A percentile compares a stretch with the other conserved stretches of the same genome.
These are phyloP conservation scores for Metridium senile DNA, from an alignment of 92 coral and sea anemone genomes.

Conservation along the genomic window DNA sequence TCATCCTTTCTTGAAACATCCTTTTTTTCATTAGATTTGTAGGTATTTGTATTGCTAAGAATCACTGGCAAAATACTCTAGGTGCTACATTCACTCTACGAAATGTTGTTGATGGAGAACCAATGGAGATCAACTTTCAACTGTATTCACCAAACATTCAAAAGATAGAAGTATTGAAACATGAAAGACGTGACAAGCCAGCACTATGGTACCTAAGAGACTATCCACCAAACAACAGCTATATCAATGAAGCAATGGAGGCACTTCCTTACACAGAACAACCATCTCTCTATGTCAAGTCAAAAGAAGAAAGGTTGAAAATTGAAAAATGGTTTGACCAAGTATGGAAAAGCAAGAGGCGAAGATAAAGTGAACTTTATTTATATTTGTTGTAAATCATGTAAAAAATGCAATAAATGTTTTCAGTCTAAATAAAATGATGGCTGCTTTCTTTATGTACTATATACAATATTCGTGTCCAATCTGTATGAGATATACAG, in stretches of 20 bases:
- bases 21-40: conserved; percentile 91
- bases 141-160: conserved; percentile 94
- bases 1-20: no score
- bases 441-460: no score
- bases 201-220: conserved; percentile 92
- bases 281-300: conserved; percentile 76
- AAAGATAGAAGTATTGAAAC: conserved; percentile 86
- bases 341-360: conserved; percentile 61
- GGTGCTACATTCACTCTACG: conserved; percentile 97
- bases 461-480: no score
- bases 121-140: conserved; percentile 93
- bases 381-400: no score
- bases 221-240: conserved; percentile 90
- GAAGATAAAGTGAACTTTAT: no score
- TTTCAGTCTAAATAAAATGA: no score
- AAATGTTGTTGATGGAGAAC: conserved; percentile 93
- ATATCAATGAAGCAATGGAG: conserved; percentile 89
- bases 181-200: conserved; percentile 72
- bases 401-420: no score
- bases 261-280: conserved; percentile 79
- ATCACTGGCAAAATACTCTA: conserved; percentile 93
- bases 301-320: conserved; percentile 77
- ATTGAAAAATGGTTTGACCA: conserved; percentile 90
- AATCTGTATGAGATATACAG: no score
- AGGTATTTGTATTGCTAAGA: conserved; percentile 93